Conservation (phyloP, 2,797 vertebrate species). For the Xyrichtys novacula region DNA sequence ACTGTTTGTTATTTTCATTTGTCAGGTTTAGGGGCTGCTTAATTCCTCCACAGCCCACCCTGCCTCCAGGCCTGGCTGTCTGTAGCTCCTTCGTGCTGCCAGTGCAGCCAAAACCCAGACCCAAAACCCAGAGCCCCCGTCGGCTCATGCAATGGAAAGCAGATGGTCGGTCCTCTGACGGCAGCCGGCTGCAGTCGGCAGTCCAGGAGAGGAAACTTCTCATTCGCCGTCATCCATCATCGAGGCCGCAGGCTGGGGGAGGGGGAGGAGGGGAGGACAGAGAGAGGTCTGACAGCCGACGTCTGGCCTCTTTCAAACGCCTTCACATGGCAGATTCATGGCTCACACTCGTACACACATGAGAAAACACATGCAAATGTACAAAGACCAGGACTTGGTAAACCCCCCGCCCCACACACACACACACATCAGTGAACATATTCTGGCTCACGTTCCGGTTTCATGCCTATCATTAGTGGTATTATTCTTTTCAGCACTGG, state of each 20-base stretch:
- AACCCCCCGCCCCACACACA: background rate
- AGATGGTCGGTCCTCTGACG: constrained; percentile 79
- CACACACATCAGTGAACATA: constrained; percentile 62
- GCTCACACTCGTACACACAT: constrained; percentile 63
- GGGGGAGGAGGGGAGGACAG: constrained; percentile 57
- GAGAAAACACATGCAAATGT: constrained; percentile 64
- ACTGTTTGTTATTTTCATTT: constrained; percentile 48
- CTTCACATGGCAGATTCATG: constrained; percentile 77
- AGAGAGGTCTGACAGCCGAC: constrained; percentile 74
- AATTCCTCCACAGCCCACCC: constrained; percentile 53
- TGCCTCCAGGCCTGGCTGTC: constrained; percentile 53
- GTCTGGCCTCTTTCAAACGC: constrained; percentile 84
- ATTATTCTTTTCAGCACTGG: constrained; percentile 74
- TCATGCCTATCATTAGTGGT: constrained; percentile 74
- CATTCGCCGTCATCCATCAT: constrained; percentile 86
- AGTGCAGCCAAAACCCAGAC: constrained; percentile 53
- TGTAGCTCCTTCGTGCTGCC: constrained; percentile 44
- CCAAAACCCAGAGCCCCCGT: constrained; percentile 49
- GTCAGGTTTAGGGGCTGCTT: constrained; percentile 41
- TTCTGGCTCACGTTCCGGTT: constrained; percentile 65
- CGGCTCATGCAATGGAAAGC: constrained; percentile 81
- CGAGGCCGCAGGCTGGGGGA: constrained; percentile 28
- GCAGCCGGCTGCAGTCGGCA: constrained; percentile 73
- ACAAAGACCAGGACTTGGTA: constrained; percentile 8
- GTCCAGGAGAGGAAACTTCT: constrained; percentile 86